A percentile compares a stretch with the other conserved stretches of the same genome.
Conservation (phyloP, 2,113 vertebrate genomes). For the Poeciliopsis turrubarensis region DNA sequence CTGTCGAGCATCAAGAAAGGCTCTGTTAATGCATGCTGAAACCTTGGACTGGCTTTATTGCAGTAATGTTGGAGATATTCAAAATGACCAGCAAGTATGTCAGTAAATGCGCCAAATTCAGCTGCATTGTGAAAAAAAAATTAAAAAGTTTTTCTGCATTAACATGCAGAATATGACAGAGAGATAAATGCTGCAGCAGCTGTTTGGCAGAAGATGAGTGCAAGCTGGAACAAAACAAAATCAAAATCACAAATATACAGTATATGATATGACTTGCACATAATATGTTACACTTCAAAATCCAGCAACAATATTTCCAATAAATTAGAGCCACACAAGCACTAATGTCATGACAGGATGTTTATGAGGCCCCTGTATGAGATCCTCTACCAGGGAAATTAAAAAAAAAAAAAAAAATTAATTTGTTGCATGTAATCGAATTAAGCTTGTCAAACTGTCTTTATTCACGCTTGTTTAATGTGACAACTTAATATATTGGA, state of each 20-base stretch:
- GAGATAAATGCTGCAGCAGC: slow-evolving; percentile 40
- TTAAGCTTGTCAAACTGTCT: too few relatives aligned
- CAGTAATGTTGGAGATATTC: slow-evolving; percentile 54
- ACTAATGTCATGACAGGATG: slow-evolving; percentile 48
- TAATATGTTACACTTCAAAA: slow-evolving; percentile 53
- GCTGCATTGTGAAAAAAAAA: slow-evolving; percentile 37
- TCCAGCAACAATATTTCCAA: slow-evolving; percentile 62
- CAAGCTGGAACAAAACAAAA: slow-evolving; percentile 47
- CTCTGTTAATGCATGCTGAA: slow-evolving; percentile 49
- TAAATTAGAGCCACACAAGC: slow-evolving; percentile 68
- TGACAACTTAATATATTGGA: too few relatives aligned
- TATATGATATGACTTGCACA: slow-evolving; percentile 53
- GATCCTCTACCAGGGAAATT: background rate
- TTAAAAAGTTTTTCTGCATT: slow-evolving; percentile 48
- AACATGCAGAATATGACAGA: slow-evolving; percentile 49
- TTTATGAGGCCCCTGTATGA: slow-evolving; percentile 53
- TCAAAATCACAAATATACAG: slow-evolving; percentile 67
- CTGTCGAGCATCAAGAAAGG: slow-evolving; percentile 50
- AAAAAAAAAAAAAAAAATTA: too few relatives aligned
- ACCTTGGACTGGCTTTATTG: slow-evolving; percentile 73
- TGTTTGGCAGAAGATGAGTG: slow-evolving; percentile 38
- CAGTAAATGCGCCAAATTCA: slow-evolving; percentile 40
- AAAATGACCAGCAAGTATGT: slow-evolving; percentile 60
- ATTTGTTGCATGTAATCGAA: too few relatives aligned
- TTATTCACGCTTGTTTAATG: too few relatives aligned